Percentiles rank a stretch among this genome's conserved stretches.
phyloP scores from a whole-genome alignment of 2,888 invertebrate genomes.

The Cantharis rufa region DNA sequence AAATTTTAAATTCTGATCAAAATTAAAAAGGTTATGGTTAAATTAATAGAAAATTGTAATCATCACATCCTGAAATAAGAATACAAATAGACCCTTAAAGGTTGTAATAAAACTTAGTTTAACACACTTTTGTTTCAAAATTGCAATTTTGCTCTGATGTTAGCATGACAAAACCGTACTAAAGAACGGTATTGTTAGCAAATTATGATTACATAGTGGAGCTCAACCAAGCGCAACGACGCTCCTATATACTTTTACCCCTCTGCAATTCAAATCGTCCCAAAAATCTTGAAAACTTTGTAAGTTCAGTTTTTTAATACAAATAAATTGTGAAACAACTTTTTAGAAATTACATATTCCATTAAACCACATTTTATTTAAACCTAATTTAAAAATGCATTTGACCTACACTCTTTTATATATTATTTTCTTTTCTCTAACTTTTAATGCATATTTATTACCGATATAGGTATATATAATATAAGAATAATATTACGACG shows the following conservation, averaged over 20 bases:
- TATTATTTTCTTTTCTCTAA: no score
- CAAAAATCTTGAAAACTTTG: background rate
- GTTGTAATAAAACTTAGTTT: background rate
- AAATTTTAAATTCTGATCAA: no score
- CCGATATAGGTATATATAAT: no score
- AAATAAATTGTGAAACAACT: no score
- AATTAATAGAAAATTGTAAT: no score
- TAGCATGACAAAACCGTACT: slow-evolving; percentile 35
- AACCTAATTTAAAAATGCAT: no score
- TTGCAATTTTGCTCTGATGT: slow-evolving; percentile 11
- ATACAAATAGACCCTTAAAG: background rate
- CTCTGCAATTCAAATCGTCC: slow-evolving; percentile 5
- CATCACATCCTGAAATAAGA: background rate
- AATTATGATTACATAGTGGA: slow-evolving; percentile 31
- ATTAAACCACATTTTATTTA: no score
- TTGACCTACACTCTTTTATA: no score
- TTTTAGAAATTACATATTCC: no score
- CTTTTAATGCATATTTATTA: no score
- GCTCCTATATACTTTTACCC: slow-evolving; percentile 7
- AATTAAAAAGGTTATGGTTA: no score
- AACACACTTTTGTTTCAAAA: slow-evolving; percentile 16
- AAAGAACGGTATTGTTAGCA: slow-evolving; percentile 37
- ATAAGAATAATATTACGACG: no score
- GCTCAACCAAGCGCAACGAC: slow-evolving; percentile 17
- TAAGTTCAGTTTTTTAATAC: background rate